phyloP scores from a whole-genome alignment of 2,888 invertebrate species.

The Microctonus hyperodae region DNA sequence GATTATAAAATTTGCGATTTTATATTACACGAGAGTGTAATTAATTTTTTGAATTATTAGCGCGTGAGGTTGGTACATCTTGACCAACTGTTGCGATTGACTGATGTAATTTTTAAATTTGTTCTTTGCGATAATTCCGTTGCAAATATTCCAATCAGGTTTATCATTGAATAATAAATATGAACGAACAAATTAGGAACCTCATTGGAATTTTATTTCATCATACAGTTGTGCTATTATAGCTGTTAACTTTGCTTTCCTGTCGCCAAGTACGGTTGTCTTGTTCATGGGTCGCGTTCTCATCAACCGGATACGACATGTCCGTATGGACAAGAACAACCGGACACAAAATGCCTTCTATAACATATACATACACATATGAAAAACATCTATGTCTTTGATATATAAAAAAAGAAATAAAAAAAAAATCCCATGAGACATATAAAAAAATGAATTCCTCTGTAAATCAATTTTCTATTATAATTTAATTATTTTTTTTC shows the following conservation, averaged over 20 bases:
- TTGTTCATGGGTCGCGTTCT: constrained; percentile 22
- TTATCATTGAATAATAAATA: neutral
- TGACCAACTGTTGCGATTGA: too few species aligned
- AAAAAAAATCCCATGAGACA: neutral
- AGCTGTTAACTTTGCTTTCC: constrained; percentile 47
- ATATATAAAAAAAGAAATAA: neutral
- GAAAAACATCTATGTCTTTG: too few species aligned
- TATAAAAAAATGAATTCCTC: neutral
- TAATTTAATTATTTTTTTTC: neutral
- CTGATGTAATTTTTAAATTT: too few species aligned
- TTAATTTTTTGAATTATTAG: too few species aligned
- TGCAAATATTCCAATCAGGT: neutral
- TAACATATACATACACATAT: constrained; percentile 1
- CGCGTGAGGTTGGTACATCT: too few species aligned
- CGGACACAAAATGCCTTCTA: constrained; percentile 11
- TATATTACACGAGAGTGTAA: too few species aligned
- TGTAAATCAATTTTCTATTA: neutral
- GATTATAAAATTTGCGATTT: too few species aligned
- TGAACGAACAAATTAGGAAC: constrained; percentile 46
- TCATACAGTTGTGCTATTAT: constrained; percentile 18
- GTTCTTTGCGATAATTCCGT: too few species aligned
- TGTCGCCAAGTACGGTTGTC: constrained; percentile 53
- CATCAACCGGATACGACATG: constrained; percentile 28
- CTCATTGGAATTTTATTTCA: constrained; percentile 51
- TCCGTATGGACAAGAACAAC: constrained; percentile 17